Conservation (phyloP, 2,888 invertebrate genomes). For the Ariolimax columbianus region DNA sequence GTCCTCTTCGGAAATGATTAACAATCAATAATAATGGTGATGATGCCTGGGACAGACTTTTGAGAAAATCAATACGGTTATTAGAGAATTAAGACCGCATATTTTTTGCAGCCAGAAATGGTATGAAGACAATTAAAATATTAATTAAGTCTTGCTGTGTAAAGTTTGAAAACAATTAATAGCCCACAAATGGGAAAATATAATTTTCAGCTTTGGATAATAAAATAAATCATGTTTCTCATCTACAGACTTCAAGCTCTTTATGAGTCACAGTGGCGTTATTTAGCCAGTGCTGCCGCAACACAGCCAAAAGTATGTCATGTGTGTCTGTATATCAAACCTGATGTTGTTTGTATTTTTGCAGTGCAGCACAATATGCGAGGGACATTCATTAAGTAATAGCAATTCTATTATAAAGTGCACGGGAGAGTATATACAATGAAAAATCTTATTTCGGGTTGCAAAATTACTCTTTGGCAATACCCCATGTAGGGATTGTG, state of each 20-base stretch:
- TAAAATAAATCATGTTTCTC: background rate
- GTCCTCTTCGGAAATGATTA: no score
- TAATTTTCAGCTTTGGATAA: background rate
- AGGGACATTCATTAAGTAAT: no score
- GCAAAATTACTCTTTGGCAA: no score
- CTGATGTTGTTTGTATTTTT: background rate
- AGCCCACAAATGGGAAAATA: background rate
- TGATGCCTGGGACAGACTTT: no score
- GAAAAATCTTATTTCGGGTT: no score
- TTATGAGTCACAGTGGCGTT: slow-evolving; percentile 9
- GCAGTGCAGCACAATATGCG: no score
- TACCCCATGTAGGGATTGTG: no score
- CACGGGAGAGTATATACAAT: no score
- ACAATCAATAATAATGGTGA: no score
- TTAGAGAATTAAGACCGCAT: no score
- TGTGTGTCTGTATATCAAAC: background rate
- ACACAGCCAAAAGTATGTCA: slow-evolving; percentile 42
- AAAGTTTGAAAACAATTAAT: background rate
- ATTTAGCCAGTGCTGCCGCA: slow-evolving; percentile 40
- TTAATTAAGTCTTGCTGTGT: background rate
- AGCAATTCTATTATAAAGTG: no score
- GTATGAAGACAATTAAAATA: background rate
- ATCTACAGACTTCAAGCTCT: background rate
- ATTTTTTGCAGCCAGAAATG: background rate
- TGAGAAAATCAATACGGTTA: no score